Base-by-base conservation (phyloP, 53 echinoderm and acorn worm species). In the Apostichopus leukothele region DNA sequence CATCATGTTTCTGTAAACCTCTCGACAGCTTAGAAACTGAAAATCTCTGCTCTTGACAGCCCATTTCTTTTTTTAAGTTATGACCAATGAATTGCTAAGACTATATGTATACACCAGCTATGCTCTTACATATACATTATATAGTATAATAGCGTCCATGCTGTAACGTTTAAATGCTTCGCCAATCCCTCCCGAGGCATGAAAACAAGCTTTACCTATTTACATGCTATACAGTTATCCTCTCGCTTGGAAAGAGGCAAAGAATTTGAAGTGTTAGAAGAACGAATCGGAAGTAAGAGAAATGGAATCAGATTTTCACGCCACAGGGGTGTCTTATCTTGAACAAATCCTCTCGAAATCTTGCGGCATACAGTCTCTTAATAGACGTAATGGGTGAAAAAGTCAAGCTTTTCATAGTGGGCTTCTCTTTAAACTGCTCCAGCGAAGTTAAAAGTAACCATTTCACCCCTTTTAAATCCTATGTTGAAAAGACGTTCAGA, bases 201-300 rank as follows among this genome's bases (percentile, higher is more conserved):
- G 8, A 81, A 55, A 81, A 81, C 55, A 81, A 57, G 81, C 81
- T 81, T 81, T 81, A 81, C 81, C 81, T 81, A 81, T 81, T 81
- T 81, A 81, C 81, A 81, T 55, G 81, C 53, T 81, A 3, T 39
- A 81, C 81, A 50, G 54, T 81, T 81, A 81, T 81, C 81, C 81
- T 55, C 81, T 53, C 25, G 9, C 11, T 23, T 81, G 20, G 55
- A 59, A 81, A 50, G 18, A 53, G 20, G 81, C 59, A 81, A 81
- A 59, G 81, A 81, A 81, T 81, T 81, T 60, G 81, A 59, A 81
- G 81, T 81, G 81, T 81, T 19, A 21, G 21, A 81, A 16, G 81
- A 81, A 53, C 53, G 81, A 81, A 81, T 81, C 81, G 81, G 81
- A 81, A 81, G 81, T 81, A 55, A 20, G 23, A n/a, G 81, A 55